Evolutionary conservation across 92 coral and sea anemone genomes (phyloP).

Genomic region (Anthopleura xanthogrammica): DNA sequence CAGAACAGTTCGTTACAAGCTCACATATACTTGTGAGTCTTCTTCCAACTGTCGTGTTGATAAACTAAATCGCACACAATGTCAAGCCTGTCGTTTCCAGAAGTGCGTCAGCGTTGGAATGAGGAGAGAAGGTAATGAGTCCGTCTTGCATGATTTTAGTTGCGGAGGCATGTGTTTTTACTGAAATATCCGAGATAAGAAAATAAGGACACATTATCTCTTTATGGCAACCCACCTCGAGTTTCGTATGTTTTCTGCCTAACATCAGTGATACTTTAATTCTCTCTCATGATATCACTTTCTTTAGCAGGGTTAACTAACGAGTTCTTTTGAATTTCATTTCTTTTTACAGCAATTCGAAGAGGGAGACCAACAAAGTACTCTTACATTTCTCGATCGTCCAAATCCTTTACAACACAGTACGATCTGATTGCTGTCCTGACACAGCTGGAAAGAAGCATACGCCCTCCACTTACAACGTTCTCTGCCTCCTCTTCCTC

Average conservation of each 20-base stretch:
- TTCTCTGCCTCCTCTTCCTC: slow-evolving; percentile 38
- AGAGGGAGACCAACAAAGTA: slow-evolving; percentile 66
- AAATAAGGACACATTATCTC: no score
- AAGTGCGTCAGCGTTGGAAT: slow-evolving; percentile 74
- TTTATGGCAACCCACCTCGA: no score
- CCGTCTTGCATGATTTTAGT: no score
- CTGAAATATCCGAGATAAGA: no score
- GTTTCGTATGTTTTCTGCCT: no score
- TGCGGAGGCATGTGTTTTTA: no score
- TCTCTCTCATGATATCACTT: no score
- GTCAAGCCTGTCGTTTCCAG: slow-evolving; percentile 74
- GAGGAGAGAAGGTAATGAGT: slow-evolving; percentile 32
- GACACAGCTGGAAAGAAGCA: slow-evolving; percentile 51
- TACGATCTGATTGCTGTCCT: slow-evolving; percentile 61
- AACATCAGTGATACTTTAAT: no score
- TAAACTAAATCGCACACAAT: slow-evolving; percentile 71
- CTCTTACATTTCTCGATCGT: slow-evolving; percentile 59
- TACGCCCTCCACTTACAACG: slow-evolving; percentile 35
- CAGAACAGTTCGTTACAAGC: slow-evolving; percentile 76
- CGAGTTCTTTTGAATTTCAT: background rate
- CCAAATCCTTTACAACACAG: slow-evolving; percentile 63
- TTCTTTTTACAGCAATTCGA: slow-evolving; percentile 44
- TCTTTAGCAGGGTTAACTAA: no score
- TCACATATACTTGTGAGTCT: slow-evolving; percentile 64
- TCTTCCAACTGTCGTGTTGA: slow-evolving; percentile 69